These are phyloP conservation scores for Enteromius trimaculatus DNA, from an alignment of 2,797 vertebrate genomes.

Conservation along the genomic window DNA sequence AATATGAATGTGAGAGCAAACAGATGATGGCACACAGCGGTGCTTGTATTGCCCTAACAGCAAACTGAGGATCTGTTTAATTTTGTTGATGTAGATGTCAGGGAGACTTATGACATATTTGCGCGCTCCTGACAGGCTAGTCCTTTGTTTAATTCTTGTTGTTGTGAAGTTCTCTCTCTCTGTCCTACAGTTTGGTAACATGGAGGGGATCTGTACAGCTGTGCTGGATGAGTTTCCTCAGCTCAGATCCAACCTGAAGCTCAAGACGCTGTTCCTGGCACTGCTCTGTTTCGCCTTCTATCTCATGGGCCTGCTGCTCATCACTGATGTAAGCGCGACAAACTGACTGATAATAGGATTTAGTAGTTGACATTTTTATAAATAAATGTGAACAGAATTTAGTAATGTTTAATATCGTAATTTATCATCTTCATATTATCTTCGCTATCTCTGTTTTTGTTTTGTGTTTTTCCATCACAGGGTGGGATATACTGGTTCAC, in stretches of 20 bases:
- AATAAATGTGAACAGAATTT: not conserved
- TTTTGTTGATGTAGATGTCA: constrained; percentile 25
- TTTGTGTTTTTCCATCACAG: constrained; percentile 65
- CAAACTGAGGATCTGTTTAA: not conserved
- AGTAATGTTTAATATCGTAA: not conserved
- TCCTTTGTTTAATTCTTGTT: not conserved
- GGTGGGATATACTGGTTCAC: constrained; percentile 91
- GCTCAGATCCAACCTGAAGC: constrained; percentile 69
- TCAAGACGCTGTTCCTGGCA: constrained; percentile 77
- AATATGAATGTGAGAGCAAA: not conserved
- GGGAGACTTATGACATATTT: constrained; percentile 7
- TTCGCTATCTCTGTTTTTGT: not conserved
- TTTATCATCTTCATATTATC: not conserved
- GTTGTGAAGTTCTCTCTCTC: constrained; percentile 29
- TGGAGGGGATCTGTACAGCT: constrained; percentile 85
- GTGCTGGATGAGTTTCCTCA: constrained; percentile 82
- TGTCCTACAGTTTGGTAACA: constrained; percentile 81
- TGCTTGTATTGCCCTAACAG: not conserved
- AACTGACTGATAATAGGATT: not conserved
- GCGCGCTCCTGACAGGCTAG: not conserved
- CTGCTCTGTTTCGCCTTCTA: constrained; percentile 80
- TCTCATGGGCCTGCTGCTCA: constrained; percentile 80
- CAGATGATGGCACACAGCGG: constrained; percentile 4
- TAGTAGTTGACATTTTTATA: not conserved
- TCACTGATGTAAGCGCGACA: constrained; percentile 77